Evolutionary conservation across 2,797 vertebrate species (phyloP).

Genomic region (Bryconaethiops microstoma): DNA sequence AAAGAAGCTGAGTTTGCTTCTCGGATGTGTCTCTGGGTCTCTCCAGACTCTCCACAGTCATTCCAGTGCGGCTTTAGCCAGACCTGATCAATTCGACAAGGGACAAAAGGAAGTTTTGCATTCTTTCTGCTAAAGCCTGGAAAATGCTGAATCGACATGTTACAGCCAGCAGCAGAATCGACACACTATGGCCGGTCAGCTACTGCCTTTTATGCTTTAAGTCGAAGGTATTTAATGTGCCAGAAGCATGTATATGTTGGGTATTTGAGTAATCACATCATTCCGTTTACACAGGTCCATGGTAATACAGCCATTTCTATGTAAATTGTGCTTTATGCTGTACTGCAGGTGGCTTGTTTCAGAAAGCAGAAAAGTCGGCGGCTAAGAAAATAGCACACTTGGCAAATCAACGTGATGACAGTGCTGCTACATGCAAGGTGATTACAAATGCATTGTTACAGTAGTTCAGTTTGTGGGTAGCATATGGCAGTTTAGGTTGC

Average conservation of each 20-base stretch:
- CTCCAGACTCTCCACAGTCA: too few relatives aligned
- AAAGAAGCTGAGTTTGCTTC: background rate
- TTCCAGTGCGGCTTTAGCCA: background rate
- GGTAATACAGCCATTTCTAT: slow-evolving; percentile 78
- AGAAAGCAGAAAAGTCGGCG: slow-evolving; percentile 11
- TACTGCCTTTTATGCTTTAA: slow-evolving; percentile 29
- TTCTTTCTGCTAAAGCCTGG: background rate
- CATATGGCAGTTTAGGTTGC: slow-evolving; percentile 26
- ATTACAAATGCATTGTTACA: slow-evolving; percentile 26
- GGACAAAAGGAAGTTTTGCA: background rate
- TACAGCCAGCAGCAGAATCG: background rate
- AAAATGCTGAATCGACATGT: slow-evolving; percentile 5
- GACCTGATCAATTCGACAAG: background rate
- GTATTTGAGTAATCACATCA: slow-evolving; percentile 69
- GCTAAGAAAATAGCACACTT: slow-evolving; percentile 6
- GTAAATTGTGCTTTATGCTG: slow-evolving; percentile 72
- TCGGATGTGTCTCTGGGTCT: background rate
- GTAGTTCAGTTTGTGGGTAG: background rate
- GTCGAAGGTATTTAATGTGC: slow-evolving; percentile 60
- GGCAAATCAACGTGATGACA: slow-evolving; percentile 29
- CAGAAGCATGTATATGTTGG: slow-evolving; percentile 48
- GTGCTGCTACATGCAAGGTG: slow-evolving; percentile 24
- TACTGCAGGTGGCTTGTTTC: slow-evolving; percentile 13
- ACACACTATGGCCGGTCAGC: background rate
- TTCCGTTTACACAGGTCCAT: slow-evolving; percentile 54